phyloP scores from a whole-genome alignment of 2,797 vertebrate genomes.

The Xiphophorus birchmanni region DNA sequence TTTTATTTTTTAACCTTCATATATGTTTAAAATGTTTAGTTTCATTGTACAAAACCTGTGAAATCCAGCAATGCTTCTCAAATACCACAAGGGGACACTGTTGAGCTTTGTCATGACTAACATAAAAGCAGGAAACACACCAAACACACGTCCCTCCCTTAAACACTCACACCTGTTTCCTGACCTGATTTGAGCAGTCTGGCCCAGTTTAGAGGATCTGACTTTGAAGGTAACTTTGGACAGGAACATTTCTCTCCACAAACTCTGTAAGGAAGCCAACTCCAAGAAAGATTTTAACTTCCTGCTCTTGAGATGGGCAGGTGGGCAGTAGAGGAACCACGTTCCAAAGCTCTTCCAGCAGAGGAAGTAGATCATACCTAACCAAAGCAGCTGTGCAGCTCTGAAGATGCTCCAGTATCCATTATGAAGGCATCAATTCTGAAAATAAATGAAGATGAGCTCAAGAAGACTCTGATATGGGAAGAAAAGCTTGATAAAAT shows the following conservation, averaged over 20 bases:
- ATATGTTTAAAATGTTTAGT: background rate
- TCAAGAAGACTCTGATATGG: background rate
- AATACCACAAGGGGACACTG: slow-evolving; percentile 68
- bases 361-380: slow-evolving; percentile 18
- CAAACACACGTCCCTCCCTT: slow-evolving; percentile 3
- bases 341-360: slow-evolving; percentile 6
- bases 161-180: slow-evolving; percentile 53
- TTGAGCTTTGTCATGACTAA: slow-evolving; percentile 27
- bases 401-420: slow-evolving; percentile 17
- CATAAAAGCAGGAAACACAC: slow-evolving; percentile 5
- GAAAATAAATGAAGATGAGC: slow-evolving; percentile 14
- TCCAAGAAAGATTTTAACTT: slow-evolving; percentile 7
- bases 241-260: slow-evolving; percentile 46
- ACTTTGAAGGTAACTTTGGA: slow-evolving; percentile 69
- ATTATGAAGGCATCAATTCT: slow-evolving; percentile 1
- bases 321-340: slow-evolving; percentile 5
- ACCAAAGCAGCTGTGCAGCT: background rate
- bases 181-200: slow-evolving; percentile 62
- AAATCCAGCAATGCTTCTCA: slow-evolving; percentile 16
- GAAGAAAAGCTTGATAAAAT: background rate
- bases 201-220: slow-evolving; percentile 57
- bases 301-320: slow-evolving; percentile 12
- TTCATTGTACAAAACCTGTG: background rate
- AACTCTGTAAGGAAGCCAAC: slow-evolving; percentile 34
- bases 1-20: background rate